phyloP scores from a whole-genome alignment of 2,113 vertebrate species.

The Phylloscopus whistleri region DNA sequence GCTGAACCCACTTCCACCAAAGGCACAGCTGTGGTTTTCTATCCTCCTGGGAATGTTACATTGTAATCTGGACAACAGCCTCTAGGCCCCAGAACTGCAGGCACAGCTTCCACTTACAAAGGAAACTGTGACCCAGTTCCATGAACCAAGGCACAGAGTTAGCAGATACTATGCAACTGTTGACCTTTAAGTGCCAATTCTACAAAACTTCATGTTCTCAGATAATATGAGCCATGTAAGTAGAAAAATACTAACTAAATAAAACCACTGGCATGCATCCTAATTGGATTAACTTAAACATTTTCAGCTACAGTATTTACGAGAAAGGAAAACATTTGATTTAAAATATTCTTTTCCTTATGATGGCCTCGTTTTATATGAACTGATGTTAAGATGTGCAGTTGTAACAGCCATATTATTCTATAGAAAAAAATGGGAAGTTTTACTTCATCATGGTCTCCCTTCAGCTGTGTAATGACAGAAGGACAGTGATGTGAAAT shows the following conservation, averaged over 20 bases:
- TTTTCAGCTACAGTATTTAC: not conserved
- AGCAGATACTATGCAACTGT: not conserved
- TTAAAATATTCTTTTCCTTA: not conserved
- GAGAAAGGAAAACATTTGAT: not conserved
- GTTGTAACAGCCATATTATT: not conserved
- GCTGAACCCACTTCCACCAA: not conserved
- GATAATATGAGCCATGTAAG: not conserved
- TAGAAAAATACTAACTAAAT: not conserved
- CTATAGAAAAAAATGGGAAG: not conserved
- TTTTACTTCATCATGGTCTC: not conserved
- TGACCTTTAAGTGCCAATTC: not conserved
- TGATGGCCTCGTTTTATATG: fast-evolving
- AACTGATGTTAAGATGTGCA: not conserved
- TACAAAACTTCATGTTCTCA: not conserved
- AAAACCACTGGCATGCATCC: not conserved
- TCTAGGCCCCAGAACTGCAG: not conserved
- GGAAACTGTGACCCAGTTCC: not conserved
- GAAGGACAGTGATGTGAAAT: not conserved
- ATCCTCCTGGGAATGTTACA: not conserved
- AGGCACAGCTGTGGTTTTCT: fast-evolving
- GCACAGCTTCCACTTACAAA: not conserved
- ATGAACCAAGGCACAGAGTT: not conserved
- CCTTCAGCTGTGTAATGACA: not conserved
- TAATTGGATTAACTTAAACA: not conserved
- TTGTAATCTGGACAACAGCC: not conserved